phyloP scores from a whole-genome alignment of 2,888 invertebrate genomes.

The Epistrophe grossulariae region DNA sequence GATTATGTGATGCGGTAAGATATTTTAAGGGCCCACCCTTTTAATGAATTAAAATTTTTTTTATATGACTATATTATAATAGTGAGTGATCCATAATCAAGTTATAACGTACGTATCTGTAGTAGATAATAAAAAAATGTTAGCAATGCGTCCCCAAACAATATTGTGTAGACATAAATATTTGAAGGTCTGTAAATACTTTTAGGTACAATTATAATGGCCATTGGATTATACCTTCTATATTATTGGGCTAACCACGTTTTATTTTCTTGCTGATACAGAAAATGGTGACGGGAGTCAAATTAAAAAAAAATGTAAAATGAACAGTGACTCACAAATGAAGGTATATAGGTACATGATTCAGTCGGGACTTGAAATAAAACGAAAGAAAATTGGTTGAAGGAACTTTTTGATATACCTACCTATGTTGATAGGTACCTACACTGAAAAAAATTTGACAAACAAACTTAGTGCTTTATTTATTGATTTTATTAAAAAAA shows the following conservation, averaged over 20 bases:
- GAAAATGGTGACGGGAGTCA: not conserved
- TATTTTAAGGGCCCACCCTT: not conserved
- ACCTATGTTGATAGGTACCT: not conserved
- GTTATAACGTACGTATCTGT: not conserved
- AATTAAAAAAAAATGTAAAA: not conserved
- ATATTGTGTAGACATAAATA: not conserved
- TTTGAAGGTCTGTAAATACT: not conserved
- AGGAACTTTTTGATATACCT: not conserved
- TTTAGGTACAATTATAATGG: not conserved
- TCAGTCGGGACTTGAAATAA: not conserved
- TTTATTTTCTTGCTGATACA: constrained; percentile 32
- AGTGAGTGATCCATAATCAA: not conserved
- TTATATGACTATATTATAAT: not conserved
- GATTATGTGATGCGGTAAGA: constrained; percentile 79
- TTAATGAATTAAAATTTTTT: not conserved
- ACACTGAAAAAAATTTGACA: not conserved
- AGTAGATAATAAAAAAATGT: not conserved
- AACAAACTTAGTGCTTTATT: too few relatives aligned
- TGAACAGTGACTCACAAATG: constrained; percentile 16
- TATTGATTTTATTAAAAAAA: too few relatives aligned
- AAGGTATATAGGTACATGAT: not conserved
- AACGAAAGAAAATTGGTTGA: not conserved
- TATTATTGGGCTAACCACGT: constrained; percentile 11
- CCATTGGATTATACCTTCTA: not conserved
- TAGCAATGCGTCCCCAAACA: not conserved